phyloP scores from a whole-genome alignment of 2,113 vertebrate genomes.

The Eretmochelys imbricata region DNA sequence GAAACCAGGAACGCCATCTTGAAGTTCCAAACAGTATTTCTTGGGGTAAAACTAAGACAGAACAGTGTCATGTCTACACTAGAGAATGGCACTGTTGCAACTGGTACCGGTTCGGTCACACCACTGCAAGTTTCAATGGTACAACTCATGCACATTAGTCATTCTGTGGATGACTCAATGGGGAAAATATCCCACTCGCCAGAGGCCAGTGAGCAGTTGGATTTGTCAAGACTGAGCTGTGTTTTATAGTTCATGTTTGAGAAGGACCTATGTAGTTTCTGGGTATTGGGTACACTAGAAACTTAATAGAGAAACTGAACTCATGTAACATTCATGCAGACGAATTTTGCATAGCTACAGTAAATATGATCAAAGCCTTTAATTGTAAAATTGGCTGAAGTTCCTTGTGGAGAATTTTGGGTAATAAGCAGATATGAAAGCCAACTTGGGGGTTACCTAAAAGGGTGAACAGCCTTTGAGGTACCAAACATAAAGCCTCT shows the following conservation, averaged over 20 bases:
- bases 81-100: not conserved
- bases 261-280: not conserved
- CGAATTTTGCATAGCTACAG: conserved; percentile 49
- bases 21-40: not conserved
- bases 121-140: not conserved
- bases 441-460: conserved; percentile 60
- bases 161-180: not conserved
- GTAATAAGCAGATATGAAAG: conserved; percentile 67
- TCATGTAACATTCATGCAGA: conserved; percentile 61
- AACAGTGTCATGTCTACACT: not conserved
- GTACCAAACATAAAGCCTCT: conserved; percentile 56
- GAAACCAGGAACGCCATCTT: not conserved
- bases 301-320: conserved; percentile 31
- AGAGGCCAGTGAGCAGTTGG: not conserved
- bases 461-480: conserved; percentile 65
- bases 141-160: not conserved
- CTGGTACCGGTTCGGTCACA: not conserved
- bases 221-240: not conserved
- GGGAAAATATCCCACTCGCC: not conserved
- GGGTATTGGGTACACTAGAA: conserved; percentile 22
- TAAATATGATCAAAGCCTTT: conserved; percentile 71
- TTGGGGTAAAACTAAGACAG: not conserved
- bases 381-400: conserved; percentile 65
- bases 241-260: not conserved
- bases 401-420: conserved; percentile 48